Evolutionary conservation across 2,888 invertebrate genomes (phyloP), one percentile per base, ranked within the genome.

Genomic region (Lydus trimaculatus): DNA sequence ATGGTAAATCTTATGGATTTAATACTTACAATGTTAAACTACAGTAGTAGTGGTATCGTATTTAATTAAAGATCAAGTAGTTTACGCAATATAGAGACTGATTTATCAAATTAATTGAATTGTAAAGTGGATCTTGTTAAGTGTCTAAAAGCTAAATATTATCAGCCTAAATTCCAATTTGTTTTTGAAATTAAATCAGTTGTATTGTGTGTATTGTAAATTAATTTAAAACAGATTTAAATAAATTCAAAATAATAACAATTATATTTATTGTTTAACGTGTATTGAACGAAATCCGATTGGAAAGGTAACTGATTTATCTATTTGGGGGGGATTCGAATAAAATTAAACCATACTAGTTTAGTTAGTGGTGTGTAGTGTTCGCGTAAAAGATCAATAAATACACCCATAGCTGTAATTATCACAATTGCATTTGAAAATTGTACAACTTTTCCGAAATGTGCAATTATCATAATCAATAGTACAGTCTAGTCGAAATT

Each of bases 61-160:
- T 71, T 71, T 71, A 71, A 71, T 71, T 67, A 71, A 71, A 71
- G 71, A 60, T 61, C 63, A 64, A 61, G 65, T 56, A 56, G 67
- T 67, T 61, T 64, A 71, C 48, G 36, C 6, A 9, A 59, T 31
- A 28, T 59, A 68, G 68, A 62, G 68, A 36, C 52, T 62, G 68
- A 72, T 72, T 69, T 72, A 70, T 69, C 69, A 68, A 66, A 66
- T 72, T 72, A 69, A 72, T 72, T 72, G 72, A 72, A 72, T 72
- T 69, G 69, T 69, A 67, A 71, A 71, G 71, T 71, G 71, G 71
- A 67, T 71, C 67, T 71, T 67, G 67, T 68, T 43, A 65, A 71
- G 71, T 67, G 65, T 65, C 63, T 67, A 65, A 64, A 23, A 20
- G 58, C 52, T 61, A 52, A 33, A 64, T 70, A 70, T 64, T 65